These are phyloP conservation scores for Linnaemya vulpina DNA, from an alignment of 2,888 invertebrate genomes.

Conservation along the genomic window DNA sequence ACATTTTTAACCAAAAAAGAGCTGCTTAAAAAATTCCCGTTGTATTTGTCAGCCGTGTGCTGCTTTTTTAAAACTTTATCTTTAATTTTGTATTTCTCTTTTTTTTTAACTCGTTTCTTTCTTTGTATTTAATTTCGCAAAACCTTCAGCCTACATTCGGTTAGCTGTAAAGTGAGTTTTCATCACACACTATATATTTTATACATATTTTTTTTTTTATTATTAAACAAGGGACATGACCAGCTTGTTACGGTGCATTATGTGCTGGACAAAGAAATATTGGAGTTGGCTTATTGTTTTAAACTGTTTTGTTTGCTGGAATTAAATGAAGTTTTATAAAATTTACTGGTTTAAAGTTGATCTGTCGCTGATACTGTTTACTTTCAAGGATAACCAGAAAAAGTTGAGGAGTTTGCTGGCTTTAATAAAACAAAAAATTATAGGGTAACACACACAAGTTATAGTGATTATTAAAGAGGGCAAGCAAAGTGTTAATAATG, in stretches of 20 bases:
- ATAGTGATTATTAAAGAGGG: neutral
- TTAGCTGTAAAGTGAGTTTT: constrained; percentile 54
- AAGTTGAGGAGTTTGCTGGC: neutral
- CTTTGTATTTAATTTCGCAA: neutral
- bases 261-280: constrained; percentile 51
- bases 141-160: constrained; percentile 12
- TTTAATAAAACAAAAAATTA: constrained; percentile 6
- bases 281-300: constrained; percentile 27
- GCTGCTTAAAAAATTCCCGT: constrained; percentile 56
- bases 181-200: neutral
- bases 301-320: neutral
- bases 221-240: constrained; percentile 55
- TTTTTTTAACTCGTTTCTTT: neutral
- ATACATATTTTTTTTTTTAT: neutral
- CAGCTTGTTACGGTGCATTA: constrained; percentile 22
- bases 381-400: constrained; percentile 58
- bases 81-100: constrained; percentile 50
- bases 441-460: neutral
- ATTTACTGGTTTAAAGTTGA: constrained; percentile 34
- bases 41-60: constrained; percentile 36
- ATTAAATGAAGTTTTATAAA: constrained; percentile 15
- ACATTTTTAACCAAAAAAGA: neutral
- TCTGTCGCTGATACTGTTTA: neutral
- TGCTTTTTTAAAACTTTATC: constrained; percentile 38
- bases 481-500: too few species aligned